These are phyloP conservation scores for Cinclus cinclus DNA, from an alignment of 2,113 vertebrate genomes.

Conservation along the genomic window DNA sequence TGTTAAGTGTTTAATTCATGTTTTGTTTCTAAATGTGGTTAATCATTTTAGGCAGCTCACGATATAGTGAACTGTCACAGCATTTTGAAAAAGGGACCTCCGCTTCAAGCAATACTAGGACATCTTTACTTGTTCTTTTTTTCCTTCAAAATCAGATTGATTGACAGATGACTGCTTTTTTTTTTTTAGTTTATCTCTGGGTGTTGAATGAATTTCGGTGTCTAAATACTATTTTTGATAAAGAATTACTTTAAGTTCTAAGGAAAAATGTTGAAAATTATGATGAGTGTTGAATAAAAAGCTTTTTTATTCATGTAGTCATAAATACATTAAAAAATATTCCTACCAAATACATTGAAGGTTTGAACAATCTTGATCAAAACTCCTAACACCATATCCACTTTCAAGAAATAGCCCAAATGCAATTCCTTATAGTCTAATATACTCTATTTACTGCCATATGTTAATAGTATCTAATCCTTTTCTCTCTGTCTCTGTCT, in stretches of 20 bases:
- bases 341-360: background rate
- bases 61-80: background rate
- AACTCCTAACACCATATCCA: background rate
- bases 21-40: background rate
- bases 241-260: background rate
- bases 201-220: background rate
- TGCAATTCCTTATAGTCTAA: background rate
- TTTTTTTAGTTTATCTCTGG: background rate
- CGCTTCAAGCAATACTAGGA: background rate
- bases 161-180: rapidly evolving
- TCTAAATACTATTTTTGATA: background rate
- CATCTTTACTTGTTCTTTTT: background rate
- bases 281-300: background rate
- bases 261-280: background rate
- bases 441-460: background rate
- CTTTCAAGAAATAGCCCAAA: background rate
- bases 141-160: background rate
- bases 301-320: background rate
- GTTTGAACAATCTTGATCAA: background rate
- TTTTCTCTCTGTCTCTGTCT: background rate
- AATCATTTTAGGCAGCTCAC: background rate
- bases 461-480: background rate
- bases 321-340: background rate
- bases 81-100: background rate
- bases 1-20: background rate